phyloP scores from a whole-genome alignment of 1,140 invertebrate genomes.

The Anastrepha ludens region DNA sequence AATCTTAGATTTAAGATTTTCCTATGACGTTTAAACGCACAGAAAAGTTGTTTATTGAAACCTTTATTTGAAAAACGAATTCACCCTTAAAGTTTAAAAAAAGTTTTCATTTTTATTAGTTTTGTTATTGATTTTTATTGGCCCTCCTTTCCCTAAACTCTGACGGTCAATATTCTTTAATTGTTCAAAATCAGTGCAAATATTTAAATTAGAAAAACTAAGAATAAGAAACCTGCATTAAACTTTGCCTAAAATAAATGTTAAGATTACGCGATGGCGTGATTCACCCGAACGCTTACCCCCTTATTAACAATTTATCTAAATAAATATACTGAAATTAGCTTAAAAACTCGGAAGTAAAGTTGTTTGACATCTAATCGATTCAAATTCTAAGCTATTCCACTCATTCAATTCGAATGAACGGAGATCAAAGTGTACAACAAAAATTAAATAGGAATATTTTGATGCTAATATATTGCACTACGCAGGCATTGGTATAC shows the following conservation, averaged over 20 bases:
- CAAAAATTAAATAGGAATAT: not conserved
- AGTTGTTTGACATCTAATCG: constrained; percentile 30
- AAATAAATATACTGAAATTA: constrained; percentile 32
- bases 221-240: no score
- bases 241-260: no score
- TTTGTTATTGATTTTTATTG: no score
- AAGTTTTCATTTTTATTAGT: no score
- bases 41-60: no score
- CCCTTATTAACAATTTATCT: not conserved
- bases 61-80: no score
- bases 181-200: not conserved
- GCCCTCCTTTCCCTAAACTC: no score
- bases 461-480: not conserved
- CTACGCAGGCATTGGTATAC: not conserved
- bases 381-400: not conserved
- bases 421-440: not conserved
- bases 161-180: not conserved
- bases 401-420: not conserved
- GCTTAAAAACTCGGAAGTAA: constrained; percentile 49
- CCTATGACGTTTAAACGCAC: no score
- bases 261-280: not conserved
- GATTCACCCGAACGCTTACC: not conserved
- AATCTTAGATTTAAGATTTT: no score
- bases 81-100: no score
- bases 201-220: not conserved